These are phyloP conservation scores for Odocoileus virginianus DNA, from an alignment of 2,113 vertebrate species.

Conservation along the genomic window DNA sequence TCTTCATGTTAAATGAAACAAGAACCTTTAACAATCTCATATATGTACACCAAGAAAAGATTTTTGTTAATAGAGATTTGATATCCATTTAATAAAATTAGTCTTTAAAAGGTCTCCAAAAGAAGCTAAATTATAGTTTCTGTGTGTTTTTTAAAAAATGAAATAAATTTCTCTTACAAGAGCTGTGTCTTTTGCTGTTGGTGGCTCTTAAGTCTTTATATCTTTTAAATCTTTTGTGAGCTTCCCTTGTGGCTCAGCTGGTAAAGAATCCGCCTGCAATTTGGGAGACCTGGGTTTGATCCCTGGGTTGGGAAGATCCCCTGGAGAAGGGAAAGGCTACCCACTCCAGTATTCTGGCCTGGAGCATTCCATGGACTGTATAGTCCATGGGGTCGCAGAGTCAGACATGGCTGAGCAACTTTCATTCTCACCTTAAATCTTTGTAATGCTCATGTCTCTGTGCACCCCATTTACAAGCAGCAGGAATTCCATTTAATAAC, in stretches of 20 bases:
- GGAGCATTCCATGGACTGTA: neutral
- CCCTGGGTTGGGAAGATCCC: neutral
- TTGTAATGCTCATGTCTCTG: neutral
- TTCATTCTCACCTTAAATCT: neutral
- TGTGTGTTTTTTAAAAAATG: neutral
- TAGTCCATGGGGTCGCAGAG: neutral
- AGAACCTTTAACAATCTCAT: neutral
- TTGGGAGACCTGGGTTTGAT: neutral
- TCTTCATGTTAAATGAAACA: neutral
- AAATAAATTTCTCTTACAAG: neutral
- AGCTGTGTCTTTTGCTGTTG: neutral
- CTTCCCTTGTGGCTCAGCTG: neutral
- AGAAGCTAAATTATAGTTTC: constrained; percentile 13
- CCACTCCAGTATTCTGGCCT: neutral
- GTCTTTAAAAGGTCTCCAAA: neutral
- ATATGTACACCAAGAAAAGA: neutral
- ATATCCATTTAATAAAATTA: constrained; percentile 14
- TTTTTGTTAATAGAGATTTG: neutral
- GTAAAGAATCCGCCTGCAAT: neutral
- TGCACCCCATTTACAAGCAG: neutral
- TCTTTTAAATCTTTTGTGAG: neutral
- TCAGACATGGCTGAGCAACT: neutral
- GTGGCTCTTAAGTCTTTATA: neutral
- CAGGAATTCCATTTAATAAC: neutral
- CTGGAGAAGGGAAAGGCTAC: neutral